A percentile compares a stretch with the other conserved stretches of the same genome.
phyloP scores from a whole-genome alignment of 2,888 invertebrate genomes.

The Sisyra nigra region DNA sequence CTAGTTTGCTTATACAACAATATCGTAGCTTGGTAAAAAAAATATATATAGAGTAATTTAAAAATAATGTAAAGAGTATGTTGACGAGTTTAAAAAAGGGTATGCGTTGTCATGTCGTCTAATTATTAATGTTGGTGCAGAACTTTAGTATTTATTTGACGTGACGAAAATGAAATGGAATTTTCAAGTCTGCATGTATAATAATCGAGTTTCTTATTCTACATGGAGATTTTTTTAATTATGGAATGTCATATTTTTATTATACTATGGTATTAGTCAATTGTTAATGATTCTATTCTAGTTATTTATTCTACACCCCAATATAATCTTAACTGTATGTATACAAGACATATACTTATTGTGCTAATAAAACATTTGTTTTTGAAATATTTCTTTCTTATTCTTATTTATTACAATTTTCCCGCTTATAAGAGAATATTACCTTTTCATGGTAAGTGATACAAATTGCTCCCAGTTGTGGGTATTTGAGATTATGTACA shows the following conservation, averaged over 20 bases:
- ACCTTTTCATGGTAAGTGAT: no score
- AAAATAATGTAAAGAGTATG: slow-evolving; percentile 55
- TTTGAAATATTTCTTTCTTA: neutral
- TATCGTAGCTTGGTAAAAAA: neutral
- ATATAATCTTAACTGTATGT: neutral
- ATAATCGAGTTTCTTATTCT: neutral
- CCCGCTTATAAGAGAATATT: no score
- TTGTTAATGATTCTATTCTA: slow-evolving; percentile 3
- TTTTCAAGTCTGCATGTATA: neutral
- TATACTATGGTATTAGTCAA: slow-evolving; percentile 1
- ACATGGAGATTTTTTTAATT: neutral
- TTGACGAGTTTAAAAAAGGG: slow-evolving; percentile 85
- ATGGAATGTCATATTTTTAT: neutral
- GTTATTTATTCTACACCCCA: slow-evolving; percentile 8
- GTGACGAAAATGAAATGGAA: neutral
- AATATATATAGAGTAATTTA: slow-evolving; percentile 22
- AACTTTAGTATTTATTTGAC: slow-evolving; percentile 6
- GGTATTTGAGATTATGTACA: no score
- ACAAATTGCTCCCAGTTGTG: no score
- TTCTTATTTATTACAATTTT: neutral
- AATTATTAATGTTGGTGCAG: slow-evolving; percentile 7
- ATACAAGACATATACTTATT: slow-evolving; percentile 4
- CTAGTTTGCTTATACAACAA: no score
- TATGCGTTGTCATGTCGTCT: slow-evolving; percentile 4
- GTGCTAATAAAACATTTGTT: slow-evolving; percentile 7